Conservation (phyloP, 2,888 invertebrate species). For the Elmis aenea region DNA sequence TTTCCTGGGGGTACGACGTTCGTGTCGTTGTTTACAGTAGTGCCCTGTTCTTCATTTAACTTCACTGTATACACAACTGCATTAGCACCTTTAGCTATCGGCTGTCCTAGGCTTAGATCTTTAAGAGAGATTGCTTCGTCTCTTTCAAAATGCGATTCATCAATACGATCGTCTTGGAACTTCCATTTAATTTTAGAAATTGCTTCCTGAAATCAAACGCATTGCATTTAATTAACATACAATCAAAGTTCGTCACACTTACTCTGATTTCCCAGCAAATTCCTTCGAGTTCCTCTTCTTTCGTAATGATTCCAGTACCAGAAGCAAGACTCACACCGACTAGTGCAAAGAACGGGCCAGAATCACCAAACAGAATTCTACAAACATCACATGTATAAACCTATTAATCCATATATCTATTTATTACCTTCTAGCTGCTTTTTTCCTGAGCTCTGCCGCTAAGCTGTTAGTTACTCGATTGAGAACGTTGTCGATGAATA, state of each 20-base stretch:
- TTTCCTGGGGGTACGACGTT: not conserved
- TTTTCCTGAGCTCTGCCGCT: conserved; percentile 57
- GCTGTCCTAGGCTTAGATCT: conserved; percentile 62
- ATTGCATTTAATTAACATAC: conserved; percentile 1
- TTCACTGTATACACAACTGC: conserved; percentile 74
- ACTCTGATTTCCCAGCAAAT: conserved; percentile 74
- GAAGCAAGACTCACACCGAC: conserved; percentile 70
- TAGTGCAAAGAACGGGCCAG: conserved; percentile 68
- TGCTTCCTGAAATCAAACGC: conserved; percentile 48
- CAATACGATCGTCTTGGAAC: conserved; percentile 45
- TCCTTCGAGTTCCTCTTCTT: conserved; percentile 72
- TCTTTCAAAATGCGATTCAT: conserved; percentile 41
- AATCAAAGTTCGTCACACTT: conserved; percentile 28
- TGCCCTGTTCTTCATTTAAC: conserved; percentile 37
- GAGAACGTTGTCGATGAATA: conserved; percentile 66
- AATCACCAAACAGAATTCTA: conserved; percentile 61
- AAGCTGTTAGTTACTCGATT: conserved; percentile 63
- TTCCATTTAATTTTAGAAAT: conserved; percentile 56
- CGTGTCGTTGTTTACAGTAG: conserved; percentile 1
- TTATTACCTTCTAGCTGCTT: conserved; percentile 54
- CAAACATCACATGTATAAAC: conserved; percentile 10
- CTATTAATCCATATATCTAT: not conserved
- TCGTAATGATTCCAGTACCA: conserved; percentile 67
- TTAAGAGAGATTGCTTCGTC: conserved; percentile 50
- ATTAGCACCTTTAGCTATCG: conserved; percentile 75